Conservation (phyloP, 2,797 vertebrate genomes). For the Neosilurus mollespiculum region DNA sequence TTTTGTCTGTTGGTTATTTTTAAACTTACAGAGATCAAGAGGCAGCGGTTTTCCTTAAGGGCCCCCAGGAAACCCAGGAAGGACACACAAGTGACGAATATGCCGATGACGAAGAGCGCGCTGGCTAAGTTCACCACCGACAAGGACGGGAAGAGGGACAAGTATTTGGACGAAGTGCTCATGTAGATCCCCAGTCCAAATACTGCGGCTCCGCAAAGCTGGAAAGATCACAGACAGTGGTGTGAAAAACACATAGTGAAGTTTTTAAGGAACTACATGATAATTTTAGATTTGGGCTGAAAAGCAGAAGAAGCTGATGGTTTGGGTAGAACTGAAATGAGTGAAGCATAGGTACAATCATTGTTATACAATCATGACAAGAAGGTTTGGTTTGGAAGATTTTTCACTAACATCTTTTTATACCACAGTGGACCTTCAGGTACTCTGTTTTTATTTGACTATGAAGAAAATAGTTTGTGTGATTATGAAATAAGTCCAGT, state of each 20-base stretch:
- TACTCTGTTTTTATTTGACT: not conserved
- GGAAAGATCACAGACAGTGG: conserved; percentile 8
- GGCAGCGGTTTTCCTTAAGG: conserved; percentile 78
- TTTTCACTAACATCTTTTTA: not conserved
- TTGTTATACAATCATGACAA: not conserved
- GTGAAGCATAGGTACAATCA: no score
- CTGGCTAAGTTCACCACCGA: conserved; percentile 60
- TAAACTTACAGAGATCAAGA: conserved; percentile 70
- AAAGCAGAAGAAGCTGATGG: not conserved
- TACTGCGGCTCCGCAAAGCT: conserved; percentile 70
- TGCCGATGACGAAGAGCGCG: conserved; percentile 69
- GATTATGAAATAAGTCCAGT: no score
- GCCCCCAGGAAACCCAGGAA: conserved; percentile 79
- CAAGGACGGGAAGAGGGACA: conserved; percentile 56
- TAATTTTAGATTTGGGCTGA: no score
- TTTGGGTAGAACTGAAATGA: not conserved
- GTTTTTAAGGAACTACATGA: no score
- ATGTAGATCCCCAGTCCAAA: conserved; percentile 66
- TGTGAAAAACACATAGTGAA: not conserved
- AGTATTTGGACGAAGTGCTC: conserved; percentile 51
- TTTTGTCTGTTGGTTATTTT: no score
- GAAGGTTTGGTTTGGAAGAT: not conserved
- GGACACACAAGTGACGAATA: conserved; percentile 75
- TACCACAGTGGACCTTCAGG: not conserved
- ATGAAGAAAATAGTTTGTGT: not conserved